Evolutionary conservation across 2,888 invertebrate species (phyloP), one percentile per base, ranked within the genome.

Genomic region (Bedellia somnulentella): DNA sequence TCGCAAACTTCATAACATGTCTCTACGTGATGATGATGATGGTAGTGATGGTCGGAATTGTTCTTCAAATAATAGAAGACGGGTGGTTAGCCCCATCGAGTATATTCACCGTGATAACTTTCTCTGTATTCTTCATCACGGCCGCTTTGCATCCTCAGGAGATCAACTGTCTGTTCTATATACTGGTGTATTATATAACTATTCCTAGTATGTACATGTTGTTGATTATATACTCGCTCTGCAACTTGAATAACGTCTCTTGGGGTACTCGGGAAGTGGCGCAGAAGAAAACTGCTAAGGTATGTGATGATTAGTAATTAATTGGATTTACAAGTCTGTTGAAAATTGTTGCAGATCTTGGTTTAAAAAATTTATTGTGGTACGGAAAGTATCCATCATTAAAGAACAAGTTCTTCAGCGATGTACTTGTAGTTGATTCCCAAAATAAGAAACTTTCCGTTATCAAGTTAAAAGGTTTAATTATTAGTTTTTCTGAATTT

Each of bases 151-250:
- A 94, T 60, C 93, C 93, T 0, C 75, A 73, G 51, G 93, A 93
- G 61, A 77, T 86, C 30, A 57, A 70, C 25, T 92, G 91, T 38
- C 58, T 94, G n/a, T 55, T 85, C 21, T 87, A 85, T 44, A 81
- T 89, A 10, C 52, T 82, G 35, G 81, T 96, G 23, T 96, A 96
- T 57, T 73, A 71, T 34, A 83, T 96, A 27, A 90, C 93, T 4
- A 92, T 96, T 30, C 96, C 96, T 0, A 90, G 93, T 40, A 95
- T 95, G 88, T 96, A 95, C 58, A 85, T 96, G 80, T 68, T 96
- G 50, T 78, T 96, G 31, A 87, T 94, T 40, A 87, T 96, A 32
- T 96, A 93, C 56, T 92, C 94, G 0, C 77, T 95, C 15, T 93
- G 93, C 54, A 96, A 96, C 57, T 80, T 96, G 68, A 92, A 96